These are phyloP conservation scores for Ectemnius cavifrons DNA, from an alignment of 2,888 invertebrate genomes.

Conservation along the genomic window DNA sequence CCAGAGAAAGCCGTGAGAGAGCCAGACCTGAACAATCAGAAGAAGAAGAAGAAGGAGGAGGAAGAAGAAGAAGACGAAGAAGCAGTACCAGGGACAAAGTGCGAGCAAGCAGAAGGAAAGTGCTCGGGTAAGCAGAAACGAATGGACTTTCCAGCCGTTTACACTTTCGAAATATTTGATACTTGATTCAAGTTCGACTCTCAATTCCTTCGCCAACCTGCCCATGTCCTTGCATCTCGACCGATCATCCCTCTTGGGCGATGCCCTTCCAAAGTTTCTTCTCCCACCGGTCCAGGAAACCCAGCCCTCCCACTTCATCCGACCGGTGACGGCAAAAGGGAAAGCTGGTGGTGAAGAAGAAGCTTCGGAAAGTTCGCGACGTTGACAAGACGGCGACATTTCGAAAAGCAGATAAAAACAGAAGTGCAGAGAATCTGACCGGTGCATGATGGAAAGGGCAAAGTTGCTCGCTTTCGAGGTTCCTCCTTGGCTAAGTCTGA, in stretches of 20 bases:
- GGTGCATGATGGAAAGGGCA: conserved; percentile 42
- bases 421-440: conserved; percentile 51
- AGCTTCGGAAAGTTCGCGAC: conserved; percentile 57
- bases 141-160: conserved; percentile 51
- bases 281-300: conserved; percentile 15
- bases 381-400: conserved; percentile 57
- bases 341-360: conserved; percentile 10
- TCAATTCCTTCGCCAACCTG: neutral
- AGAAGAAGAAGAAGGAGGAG: neutral
- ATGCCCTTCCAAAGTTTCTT: conserved; percentile 42
- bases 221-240: neutral
- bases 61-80: neutral
- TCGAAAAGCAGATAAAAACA: conserved; percentile 58
- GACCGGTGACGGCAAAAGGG: neutral
- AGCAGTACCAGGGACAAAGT: neutral
- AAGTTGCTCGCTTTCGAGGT: conserved; percentile 38
- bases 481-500: conserved; percentile 47
- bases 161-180: conserved; percentile 52
- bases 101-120: neutral
- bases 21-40: no score
- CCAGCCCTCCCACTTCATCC: neutral
- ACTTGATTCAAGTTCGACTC: conserved; percentile 27
- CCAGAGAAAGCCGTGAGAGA: neutral
- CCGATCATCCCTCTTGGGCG: conserved; percentile 5
- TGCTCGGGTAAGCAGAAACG: conserved; percentile 16